A percentile compares a stretch with the other conserved stretches of the same genome.
Evolutionary conservation across 2,797 vertebrate species (phyloP).

Genomic region (Esox masquinongy): DNA sequence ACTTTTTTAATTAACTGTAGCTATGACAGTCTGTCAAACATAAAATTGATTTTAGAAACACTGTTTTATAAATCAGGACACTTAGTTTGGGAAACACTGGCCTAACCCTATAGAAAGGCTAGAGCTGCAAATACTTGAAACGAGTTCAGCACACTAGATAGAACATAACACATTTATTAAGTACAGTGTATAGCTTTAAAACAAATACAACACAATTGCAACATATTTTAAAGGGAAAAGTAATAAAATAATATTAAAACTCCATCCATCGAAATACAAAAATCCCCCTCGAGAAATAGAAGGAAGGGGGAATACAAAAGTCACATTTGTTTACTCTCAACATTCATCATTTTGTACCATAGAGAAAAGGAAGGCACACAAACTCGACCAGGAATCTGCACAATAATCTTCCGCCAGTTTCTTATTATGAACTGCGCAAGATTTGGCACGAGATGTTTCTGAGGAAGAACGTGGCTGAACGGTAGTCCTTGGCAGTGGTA

Average conservation of each 20-base stretch:
- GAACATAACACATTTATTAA: background rate
- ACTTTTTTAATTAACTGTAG: too few species aligned
- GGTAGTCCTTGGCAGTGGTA: background rate
- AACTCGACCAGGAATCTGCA: slow-evolving; percentile 72
- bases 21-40: too few species aligned
- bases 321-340: slow-evolving; percentile 42
- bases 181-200: background rate
- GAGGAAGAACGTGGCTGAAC: background rate
- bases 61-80: too few species aligned
- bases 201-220: background rate
- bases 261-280: background rate
- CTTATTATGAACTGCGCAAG: slow-evolving; percentile 63
- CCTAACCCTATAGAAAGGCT: background rate
- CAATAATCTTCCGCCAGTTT: slow-evolving; percentile 82
- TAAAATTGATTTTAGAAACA: too few species aligned
- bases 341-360: slow-evolving; percentile 85
- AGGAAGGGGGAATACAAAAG: too few species aligned
- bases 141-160: background rate
- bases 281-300: background rate
- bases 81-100: too few species aligned
- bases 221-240: background rate
- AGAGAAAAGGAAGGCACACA: slow-evolving; percentile 84
- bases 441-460: slow-evolving; percentile 60
- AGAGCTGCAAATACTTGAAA: background rate
- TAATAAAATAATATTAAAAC: background rate